A percentile compares a stretch with the other conserved stretches of the same genome.
Evolutionary conservation across 2,888 invertebrate genomes (phyloP).

Genomic region (Caenorhabditis afra): DNA sequence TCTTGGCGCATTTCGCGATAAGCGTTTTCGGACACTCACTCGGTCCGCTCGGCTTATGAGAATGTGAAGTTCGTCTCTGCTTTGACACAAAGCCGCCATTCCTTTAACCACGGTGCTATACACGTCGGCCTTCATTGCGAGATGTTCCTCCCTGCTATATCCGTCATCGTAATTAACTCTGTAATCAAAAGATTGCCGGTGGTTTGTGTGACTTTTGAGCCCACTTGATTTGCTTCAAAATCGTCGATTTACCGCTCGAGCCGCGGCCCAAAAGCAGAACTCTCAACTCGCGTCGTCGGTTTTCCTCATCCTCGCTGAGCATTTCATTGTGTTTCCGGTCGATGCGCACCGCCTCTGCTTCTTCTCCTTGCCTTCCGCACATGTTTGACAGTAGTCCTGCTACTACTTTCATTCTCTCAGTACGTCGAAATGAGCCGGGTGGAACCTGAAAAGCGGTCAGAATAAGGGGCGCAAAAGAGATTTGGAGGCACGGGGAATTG

Average conservation of each 20-base stretch:
- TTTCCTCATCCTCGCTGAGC: constrained; percentile 51
- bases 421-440: no score
- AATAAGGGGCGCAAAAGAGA: constrained; percentile 33
- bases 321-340: constrained; percentile 30
- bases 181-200: neutral
- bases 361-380: constrained; percentile 53
- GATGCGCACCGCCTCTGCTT: constrained; percentile 53
- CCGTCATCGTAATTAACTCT: no score
- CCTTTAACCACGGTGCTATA: constrained; percentile 61
- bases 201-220: constrained; percentile 4
- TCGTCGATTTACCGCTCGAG: constrained; percentile 70
- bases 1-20: no score
- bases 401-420: no score
- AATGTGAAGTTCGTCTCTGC: constrained; percentile 52
- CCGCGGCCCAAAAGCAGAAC: constrained; percentile 68
- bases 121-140: constrained; percentile 50
- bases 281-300: constrained; percentile 63
- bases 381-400: no score
- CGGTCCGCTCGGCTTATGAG: no score
- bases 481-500: constrained; percentile 75
- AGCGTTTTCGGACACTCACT: constrained; percentile 13
- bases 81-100: constrained; percentile 50
- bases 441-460: no score
- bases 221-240: constrained; percentile 71
- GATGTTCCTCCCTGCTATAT: no score